Percentiles rank a stretch among this genome's conserved stretches.
Conservation (phyloP, 1,140 invertebrate species). For the Pseudobourletiella spinata region DNA sequence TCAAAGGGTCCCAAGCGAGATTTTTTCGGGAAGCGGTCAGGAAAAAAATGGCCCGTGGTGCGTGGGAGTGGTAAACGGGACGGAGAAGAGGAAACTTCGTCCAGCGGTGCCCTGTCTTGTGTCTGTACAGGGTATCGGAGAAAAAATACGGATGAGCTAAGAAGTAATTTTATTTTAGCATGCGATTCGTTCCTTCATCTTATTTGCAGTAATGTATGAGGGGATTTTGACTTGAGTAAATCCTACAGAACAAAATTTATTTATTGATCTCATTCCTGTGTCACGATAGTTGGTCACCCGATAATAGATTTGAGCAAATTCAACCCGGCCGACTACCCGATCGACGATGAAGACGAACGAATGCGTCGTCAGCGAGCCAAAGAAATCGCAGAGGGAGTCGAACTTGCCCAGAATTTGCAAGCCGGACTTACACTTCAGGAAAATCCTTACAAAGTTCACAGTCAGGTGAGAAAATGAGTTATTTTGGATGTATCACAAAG, state of each 20-base stretch:
- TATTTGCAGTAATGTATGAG: no score
- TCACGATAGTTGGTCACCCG: constrained; percentile 35
- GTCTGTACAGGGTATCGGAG: constrained; percentile 31
- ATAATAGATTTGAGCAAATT: constrained; percentile 52
- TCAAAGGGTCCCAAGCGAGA: constrained; percentile 19
- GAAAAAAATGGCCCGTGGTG: constrained; percentile 33
- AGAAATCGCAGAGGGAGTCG: constrained; percentile 68
- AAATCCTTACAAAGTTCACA: constrained; percentile 20
- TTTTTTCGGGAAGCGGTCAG: constrained; percentile 28
- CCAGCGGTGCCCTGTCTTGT: constrained; percentile 20
- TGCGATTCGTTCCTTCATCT: no score
- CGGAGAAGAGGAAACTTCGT: constrained; percentile 15
- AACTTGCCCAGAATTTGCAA: constrained; percentile 45
- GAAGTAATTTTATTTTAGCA: no score
- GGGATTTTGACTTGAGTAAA: no score
- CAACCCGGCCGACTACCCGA: constrained; percentile 52
- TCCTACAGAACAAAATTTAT: no score
- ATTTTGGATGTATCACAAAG: background rate
- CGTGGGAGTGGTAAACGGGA: constrained; percentile 15
- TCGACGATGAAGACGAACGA: constrained; percentile 62
- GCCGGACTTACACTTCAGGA: constrained; percentile 16
- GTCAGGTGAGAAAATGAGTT: constrained; percentile 23
- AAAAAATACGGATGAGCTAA: constrained; percentile 24
- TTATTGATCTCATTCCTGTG: no score
- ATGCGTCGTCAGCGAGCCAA: constrained; percentile 57